Base-by-base conservation (phyloP, 53 echinoderm and acorn worm species). In the Hippasteria phrygiana region DNA sequence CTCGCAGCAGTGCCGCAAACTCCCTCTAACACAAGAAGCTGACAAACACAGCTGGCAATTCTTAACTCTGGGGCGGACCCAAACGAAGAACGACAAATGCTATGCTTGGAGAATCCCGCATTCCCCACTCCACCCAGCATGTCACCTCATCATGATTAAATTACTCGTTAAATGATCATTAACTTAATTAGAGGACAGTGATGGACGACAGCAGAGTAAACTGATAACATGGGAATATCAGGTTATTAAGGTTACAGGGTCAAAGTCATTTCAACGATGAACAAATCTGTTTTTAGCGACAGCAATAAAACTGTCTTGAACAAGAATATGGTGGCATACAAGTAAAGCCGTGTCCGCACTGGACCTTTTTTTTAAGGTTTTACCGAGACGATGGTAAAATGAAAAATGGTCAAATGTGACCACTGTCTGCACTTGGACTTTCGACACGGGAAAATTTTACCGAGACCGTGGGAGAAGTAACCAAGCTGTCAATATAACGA, bases 81-180 rank as follows among this genome's bases (percentile, higher is more conserved):
- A 82, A 82, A 82, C 65, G 65, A 65, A 43, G 42, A 66, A 18
- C 45, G 82, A 82, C 82, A 82, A 31, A 36, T 3, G 14, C 43
- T 28, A 82, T 43, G 42, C 27, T 29, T 45, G 9, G 13, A 20
- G 14, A 29, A 46, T 18, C 28, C 43, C 18, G 34, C 34, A 31
- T 82, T 46, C 45, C 43, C 39, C 14, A n/a, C 45, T 64, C 39
- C 14, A n/a, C 6, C 20, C 45, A 22, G 82, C 78, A 78, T 38
- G 24, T 17, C 11, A 43, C 10, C 75, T 33, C 41, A 51, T 75
- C 32, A 32, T 32, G 75, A 51, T 65, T 64, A 82, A 82, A 66
- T 66, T 64, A 42, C 82, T 82, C 66, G 64, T 82, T 80, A 82
- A 82, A 82, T 82, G 64, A 82, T 43, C 45, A 46, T 62, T 34